phyloP scores from a whole-genome alignment of 2,888 invertebrate genomes.

The Zygogramma bicolorata region DNA sequence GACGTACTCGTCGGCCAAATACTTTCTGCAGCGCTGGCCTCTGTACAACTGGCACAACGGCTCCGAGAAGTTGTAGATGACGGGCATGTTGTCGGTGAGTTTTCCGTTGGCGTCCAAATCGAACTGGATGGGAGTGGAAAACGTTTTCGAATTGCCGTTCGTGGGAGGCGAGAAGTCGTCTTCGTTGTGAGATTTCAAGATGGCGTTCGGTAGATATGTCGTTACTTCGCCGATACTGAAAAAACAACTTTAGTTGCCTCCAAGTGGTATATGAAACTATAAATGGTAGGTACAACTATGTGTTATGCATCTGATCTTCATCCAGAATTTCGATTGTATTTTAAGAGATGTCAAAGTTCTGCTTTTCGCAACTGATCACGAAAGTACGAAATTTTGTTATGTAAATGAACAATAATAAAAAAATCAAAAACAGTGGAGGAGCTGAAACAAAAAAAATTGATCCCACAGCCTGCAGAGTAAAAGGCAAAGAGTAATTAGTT shows the following conservation, averaged over 20 bases:
- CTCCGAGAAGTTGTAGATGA: slow-evolving; percentile 65
- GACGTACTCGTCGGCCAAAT: slow-evolving; percentile 84
- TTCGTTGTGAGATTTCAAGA: slow-evolving; percentile 31
- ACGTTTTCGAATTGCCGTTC: slow-evolving; percentile 49
- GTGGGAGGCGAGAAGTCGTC: slow-evolving; percentile 41
- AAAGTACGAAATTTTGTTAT: no score
- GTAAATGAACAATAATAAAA: no score
- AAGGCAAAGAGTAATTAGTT: no score
- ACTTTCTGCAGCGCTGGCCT: slow-evolving; percentile 84
- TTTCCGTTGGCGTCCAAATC: slow-evolving; percentile 53
- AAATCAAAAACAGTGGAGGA: no score
- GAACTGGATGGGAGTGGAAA: slow-evolving; percentile 54
- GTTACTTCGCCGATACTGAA: slow-evolving; percentile 49
- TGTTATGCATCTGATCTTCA: no score
- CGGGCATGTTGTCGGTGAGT: slow-evolving; percentile 43
- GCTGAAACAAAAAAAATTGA: no score
- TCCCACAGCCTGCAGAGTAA: no score
- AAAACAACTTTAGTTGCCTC: neutral
- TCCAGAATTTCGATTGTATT: no score
- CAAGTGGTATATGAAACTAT: neutral
- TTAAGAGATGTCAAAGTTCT: no score
- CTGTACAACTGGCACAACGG: slow-evolving; percentile 83
- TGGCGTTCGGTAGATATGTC: slow-evolving; percentile 51
- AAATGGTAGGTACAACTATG: neutral
- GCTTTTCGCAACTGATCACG: no score